Evolutionary conservation across 2,888 invertebrate species (phyloP).

Genomic region (Dione juno): DNA sequence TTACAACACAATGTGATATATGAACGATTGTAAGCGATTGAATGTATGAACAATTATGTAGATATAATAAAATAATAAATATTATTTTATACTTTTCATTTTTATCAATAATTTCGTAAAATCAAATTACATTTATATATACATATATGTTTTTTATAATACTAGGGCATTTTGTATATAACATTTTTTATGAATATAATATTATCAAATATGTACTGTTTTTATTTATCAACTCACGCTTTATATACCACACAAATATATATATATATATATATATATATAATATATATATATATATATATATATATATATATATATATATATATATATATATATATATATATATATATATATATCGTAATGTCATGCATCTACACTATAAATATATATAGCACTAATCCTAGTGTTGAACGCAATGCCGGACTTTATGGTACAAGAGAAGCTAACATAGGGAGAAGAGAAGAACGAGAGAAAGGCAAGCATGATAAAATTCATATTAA

Average conservation of each 20-base stretch:
- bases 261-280: not conserved
- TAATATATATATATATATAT: too few relatives aligned
- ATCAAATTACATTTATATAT: slow-evolving; percentile 3
- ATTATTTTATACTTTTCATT: not conserved
- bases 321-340: too few relatives aligned
- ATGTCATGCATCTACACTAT: too few relatives aligned
- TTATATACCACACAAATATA: not conserved
- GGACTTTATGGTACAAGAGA: too few relatives aligned
- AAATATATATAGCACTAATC: too few relatives aligned
- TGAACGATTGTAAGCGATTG: slow-evolving; percentile 31
- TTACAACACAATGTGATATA: slow-evolving; percentile 40
- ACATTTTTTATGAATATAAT: slow-evolving; percentile 40
- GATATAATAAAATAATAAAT: slow-evolving; percentile 15
- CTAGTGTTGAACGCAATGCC: too few relatives aligned
- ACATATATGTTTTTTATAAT: slow-evolving; percentile 11
- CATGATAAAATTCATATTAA: too few relatives aligned
- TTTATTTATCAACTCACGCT: not conserved
- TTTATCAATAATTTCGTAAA: not conserved
- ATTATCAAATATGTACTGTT: slow-evolving; percentile 31
- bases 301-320: too few relatives aligned
- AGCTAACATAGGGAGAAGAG: too few relatives aligned
- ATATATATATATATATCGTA: too few relatives aligned
- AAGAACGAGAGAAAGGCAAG: too few relatives aligned
- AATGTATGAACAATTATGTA: slow-evolving; percentile 20
- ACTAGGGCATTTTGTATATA: slow-evolving; percentile 46